These are phyloP conservation scores for Montipora efflorescens DNA, from an alignment of 64 coral and sea anemone genomes.

Conservation along the genomic window DNA sequence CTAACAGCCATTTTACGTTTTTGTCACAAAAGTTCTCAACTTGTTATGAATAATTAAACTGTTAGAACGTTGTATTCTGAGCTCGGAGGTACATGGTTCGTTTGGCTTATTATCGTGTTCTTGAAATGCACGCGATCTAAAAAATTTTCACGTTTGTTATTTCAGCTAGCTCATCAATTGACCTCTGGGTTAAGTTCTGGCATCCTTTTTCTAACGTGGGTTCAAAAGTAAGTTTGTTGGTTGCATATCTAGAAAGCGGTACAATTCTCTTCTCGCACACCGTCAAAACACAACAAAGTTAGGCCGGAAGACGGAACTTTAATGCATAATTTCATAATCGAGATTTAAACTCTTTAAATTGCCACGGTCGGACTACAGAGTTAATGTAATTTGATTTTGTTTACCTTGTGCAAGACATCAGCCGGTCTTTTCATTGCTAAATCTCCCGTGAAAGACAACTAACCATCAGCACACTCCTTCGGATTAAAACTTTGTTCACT, in stretches of 20 bases:
- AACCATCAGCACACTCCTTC: neutral
- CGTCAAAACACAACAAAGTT: neutral
- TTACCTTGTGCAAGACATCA: neutral
- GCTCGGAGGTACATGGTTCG: too few species aligned
- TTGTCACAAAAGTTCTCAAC: too few species aligned
- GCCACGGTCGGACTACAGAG: neutral
- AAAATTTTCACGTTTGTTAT: neutral
- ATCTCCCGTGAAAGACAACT: constrained; percentile 1
- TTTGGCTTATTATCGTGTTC: too few species aligned
- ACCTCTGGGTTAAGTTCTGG: neutral
- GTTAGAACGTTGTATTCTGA: too few species aligned
- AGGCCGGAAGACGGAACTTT: neutral
- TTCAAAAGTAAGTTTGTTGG: too few species aligned
- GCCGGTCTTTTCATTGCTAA: neutral
- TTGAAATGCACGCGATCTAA: neutral
- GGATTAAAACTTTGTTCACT: neutral
- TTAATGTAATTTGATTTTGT: neutral
- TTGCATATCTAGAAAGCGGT: too few species aligned
- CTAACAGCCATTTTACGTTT: too few species aligned
- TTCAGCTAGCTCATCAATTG: neutral
- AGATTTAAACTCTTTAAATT: neutral
- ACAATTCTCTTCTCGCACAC: neutral
- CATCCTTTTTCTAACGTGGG: neutral
- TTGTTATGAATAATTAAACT: too few species aligned
- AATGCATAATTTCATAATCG: neutral